These are phyloP conservation scores for Anguilla megastoma DNA, from an alignment of 2,797 vertebrate species.

Conservation along the genomic window DNA sequence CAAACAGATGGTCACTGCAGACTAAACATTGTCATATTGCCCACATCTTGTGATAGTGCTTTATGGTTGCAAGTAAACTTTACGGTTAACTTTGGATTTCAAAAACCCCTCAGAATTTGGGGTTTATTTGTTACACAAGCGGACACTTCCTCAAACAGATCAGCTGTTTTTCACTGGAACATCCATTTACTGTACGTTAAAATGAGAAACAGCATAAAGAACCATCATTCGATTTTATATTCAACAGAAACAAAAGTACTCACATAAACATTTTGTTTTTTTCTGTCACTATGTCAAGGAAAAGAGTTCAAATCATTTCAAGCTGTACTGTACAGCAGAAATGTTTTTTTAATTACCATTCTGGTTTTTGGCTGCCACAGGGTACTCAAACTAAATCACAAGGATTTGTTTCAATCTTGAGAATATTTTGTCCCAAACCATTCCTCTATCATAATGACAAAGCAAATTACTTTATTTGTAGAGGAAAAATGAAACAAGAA, in stretches of 20 bases:
- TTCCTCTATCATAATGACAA: not conserved
- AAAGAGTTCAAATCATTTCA: not conserved
- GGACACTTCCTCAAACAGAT: not conserved
- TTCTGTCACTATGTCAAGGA: not conserved
- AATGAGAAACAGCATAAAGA: not conserved
- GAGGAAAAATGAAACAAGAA: not conserved
- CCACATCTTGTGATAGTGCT: not conserved
- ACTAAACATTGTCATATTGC: constrained; percentile 24
- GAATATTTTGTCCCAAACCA: not conserved
- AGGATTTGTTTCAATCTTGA: not conserved
- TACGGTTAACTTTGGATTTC: constrained; percentile 1
- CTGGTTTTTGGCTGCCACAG: not conserved
- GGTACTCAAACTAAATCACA: not conserved
- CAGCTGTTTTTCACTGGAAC: not conserved
- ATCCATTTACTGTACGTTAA: not conserved
- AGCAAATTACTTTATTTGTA: not conserved
- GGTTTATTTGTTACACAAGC: not conserved
- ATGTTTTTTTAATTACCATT: not conserved
- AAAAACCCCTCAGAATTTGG: not conserved
- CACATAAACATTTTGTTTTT: not conserved
- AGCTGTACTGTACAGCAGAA: not conserved
- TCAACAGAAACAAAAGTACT: not conserved
- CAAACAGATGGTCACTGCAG: not conserved
- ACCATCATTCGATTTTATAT: not conserved
- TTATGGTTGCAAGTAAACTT: not conserved